These are phyloP conservation scores for Lycaena phlaeas DNA, from an alignment of 2,888 invertebrate genomes.

Conservation along the genomic window DNA sequence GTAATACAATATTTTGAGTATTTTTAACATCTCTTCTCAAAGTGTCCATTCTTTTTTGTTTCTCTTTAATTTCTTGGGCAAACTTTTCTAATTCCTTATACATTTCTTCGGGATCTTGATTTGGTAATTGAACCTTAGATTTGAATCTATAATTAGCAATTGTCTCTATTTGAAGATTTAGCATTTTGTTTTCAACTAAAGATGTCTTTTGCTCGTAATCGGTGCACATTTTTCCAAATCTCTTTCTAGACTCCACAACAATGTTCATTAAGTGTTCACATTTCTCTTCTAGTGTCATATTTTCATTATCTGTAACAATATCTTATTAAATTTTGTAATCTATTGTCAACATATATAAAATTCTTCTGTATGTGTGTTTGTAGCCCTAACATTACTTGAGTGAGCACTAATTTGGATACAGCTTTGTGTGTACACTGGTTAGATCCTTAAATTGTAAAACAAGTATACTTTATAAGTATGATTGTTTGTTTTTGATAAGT, in stretches of 20 bases:
- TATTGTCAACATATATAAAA: too few relatives aligned
- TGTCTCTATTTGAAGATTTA: constrained; percentile 43
- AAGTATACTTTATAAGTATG: too few relatives aligned
- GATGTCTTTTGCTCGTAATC: constrained; percentile 47
- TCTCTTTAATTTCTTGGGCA: constrained; percentile 30
- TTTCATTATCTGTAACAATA: constrained; percentile 32
- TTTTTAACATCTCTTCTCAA: constrained; percentile 32
- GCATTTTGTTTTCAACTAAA: constrained; percentile 43
- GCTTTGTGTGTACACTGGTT: too few relatives aligned
- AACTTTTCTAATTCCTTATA: constrained; percentile 40
- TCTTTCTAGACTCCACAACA: constrained; percentile 60
- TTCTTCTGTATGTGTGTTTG: too few relatives aligned
- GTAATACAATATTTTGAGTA: constrained; percentile 37
- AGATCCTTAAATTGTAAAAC: too few relatives aligned
- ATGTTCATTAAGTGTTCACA: constrained; percentile 57
- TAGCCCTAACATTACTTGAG: too few relatives aligned
- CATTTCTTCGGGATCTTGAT: constrained; percentile 26
- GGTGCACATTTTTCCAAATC: constrained; percentile 45
- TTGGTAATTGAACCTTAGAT: constrained; percentile 31
- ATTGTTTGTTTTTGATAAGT: too few relatives aligned
- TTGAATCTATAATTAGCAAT: constrained; percentile 41
- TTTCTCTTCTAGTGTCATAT: constrained; percentile 36
- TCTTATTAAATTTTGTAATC: background rate
- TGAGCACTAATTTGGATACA: too few relatives aligned
- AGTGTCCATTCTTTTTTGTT: constrained; percentile 30